Evolutionary conservation across 2,113 vertebrate genomes (phyloP), one percentile per base, ranked within the genome.

Genomic region (Ascaphus truei): DNA sequence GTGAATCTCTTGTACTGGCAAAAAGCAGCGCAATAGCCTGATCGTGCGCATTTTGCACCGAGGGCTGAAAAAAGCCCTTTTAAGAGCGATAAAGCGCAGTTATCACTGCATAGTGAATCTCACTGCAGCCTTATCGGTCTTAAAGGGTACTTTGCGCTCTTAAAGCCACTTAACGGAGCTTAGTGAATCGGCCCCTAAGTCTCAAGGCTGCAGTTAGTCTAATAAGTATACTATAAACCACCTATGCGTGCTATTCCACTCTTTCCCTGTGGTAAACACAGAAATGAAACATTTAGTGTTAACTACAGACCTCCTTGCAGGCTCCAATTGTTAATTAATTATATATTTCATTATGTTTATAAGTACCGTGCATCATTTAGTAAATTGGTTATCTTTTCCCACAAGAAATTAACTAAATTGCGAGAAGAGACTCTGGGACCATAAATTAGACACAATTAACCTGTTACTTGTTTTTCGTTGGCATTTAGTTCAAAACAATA

Each of bases 311-410:
- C 48, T 62, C 12, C 13, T 69, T 76, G 62, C 13, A 57, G 43
- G 45, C 15, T 10, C 13, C 72, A 30, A 12, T 81, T 71, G 57
- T 75, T 80, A 72, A 77, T 77, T 76, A 78, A 80, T 81, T 79
- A 63, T 82, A 73, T 79, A 78, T 84, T 65, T 84, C 80, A 79
- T 74, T 76, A 75, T 59, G 53, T 79, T 78, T 73, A 71, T 79
- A 87, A 80, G 83, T 81, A 58, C 27, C 52, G 58, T 47, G 29
- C 75, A 73, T 72, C 18, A 23, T 22, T 68, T 63, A 72, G 29
- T 57, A 62, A 55, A 79, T 75, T 60, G 50, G 73, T 82, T 81
- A 76, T 69, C 78, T 87, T 80, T 41, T 78, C 31, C 71, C 8
- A 3, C 58, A 64, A 79, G 76, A 79, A 78, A 75, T 64, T 78